These are phyloP conservation scores for Knipowitschia caucasica DNA, from an alignment of 2,797 vertebrate genomes.

Conservation along the genomic window DNA sequence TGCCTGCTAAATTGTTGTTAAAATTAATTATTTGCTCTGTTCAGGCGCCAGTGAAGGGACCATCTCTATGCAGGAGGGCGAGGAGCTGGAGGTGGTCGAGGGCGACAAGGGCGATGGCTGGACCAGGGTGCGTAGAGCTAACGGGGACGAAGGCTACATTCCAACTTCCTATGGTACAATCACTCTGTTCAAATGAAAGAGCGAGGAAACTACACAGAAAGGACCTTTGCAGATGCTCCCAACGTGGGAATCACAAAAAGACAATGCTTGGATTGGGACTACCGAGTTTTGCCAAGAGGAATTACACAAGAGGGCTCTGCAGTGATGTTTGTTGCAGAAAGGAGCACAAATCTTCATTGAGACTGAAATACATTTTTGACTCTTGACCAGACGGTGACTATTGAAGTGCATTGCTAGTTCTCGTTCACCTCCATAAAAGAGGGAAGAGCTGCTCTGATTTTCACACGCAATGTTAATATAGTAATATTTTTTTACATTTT, in stretches of 20 bases:
- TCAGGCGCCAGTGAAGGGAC: slow-evolving; percentile 89
- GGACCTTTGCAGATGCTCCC: slow-evolving; percentile 29
- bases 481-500: slow-evolving; percentile 31
- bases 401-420: background rate
- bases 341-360: slow-evolving; percentile 14
- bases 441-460: slow-evolving; percentile 42
- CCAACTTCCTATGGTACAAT: slow-evolving; percentile 87
- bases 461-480: slow-evolving; percentile 44
- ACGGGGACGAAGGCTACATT: slow-evolving; percentile 88
- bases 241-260: slow-evolving; percentile 39
- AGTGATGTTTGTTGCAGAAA: slow-evolving; percentile 30
- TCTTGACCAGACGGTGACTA: slow-evolving; percentile 12
- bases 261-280: slow-evolving; percentile 35
- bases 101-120: slow-evolving; percentile 91
- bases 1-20: background rate
- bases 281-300: slow-evolving; percentile 18
- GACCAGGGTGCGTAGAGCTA: slow-evolving; percentile 84
- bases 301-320: slow-evolving; percentile 30
- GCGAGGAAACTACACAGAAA: slow-evolving; percentile 13
- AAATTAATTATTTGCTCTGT: background rate
- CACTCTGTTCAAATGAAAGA: slow-evolving; percentile 73
- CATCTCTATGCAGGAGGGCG: slow-evolving; percentile 86
- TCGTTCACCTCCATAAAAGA: slow-evolving; percentile 21
- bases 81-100: slow-evolving; percentile 84
- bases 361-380: slow-evolving; percentile 25